A percentile compares a stretch with the other conserved stretches of the same genome.
Evolutionary conservation across 2,797 vertebrate species (phyloP).

Genomic region (Rhinichthys osculus): DNA sequence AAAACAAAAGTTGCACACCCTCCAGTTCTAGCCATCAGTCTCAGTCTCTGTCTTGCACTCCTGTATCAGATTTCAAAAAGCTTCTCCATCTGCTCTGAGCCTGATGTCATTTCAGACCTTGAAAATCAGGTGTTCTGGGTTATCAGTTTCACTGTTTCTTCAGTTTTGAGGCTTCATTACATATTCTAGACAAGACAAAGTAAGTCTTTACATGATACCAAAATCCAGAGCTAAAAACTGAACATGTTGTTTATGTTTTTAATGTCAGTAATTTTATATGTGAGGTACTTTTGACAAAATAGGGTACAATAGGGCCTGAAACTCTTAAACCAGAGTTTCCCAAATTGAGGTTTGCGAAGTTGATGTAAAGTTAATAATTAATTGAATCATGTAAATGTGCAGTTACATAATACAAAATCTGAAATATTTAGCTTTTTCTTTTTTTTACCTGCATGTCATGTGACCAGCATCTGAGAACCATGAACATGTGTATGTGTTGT

Average conservation of each 20-base stretch:
- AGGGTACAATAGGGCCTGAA: not conserved
- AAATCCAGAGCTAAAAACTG: not conserved
- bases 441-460: not conserved
- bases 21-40: conserved; percentile 8
- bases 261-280: not conserved
- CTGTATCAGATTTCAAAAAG: conserved; percentile 44
- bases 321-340: not conserved
- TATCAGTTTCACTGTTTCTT: not conserved
- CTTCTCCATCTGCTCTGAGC: conserved; percentile 53
- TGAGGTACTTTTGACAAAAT: not conserved
- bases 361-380: not conserved
- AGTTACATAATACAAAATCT: not conserved
- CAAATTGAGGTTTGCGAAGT: not conserved
- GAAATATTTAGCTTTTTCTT: not conserved
- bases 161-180: not conserved
- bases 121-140: conserved; percentile 38
- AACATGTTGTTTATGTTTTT: not conserved
- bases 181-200: not conserved
- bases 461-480: not conserved
- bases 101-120: conserved; percentile 27
- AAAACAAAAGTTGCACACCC: conserved; percentile 58
- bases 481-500: not conserved
- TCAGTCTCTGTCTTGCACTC: conserved; percentile 33
- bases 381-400: not conserved
- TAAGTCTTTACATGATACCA: not conserved